Base-by-base conservation (phyloP, 2,888 invertebrate genomes). In the Trissolcus japonicus region DNA sequence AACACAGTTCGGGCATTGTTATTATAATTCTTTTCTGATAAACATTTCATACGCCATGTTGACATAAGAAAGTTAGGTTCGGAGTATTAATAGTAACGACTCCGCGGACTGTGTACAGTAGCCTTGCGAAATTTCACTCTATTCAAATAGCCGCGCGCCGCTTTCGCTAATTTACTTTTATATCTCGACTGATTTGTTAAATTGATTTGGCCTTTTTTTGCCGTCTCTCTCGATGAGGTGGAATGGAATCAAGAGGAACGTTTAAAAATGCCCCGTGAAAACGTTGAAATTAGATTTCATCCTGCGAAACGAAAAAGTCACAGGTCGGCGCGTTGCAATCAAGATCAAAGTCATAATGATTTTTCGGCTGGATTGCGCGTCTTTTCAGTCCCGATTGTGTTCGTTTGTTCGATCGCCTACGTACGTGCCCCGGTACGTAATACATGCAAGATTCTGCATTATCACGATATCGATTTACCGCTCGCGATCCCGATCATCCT, bases 401-500 rank as follows among this genome's bases (percentile, higher is more conserved):
- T 62, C 65, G 62, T 67, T 71, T 35, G 76, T 59, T 62, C 72
- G 61, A 48, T 77, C 69, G 69, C 66, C 61, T 74, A 76, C 78
- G 53, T 69, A 68, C 68, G 65, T 66, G 71, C n/a, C 7, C 7
- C 65, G 19, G 53, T 62, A 76, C 59, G 71, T 35, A 65, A 76
- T 67, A 63, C 62, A 57, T 17, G 61, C 40, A 53, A 53, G 66
- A 69, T 78, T 78, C 53, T 78, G 82, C 80, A 76, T 80, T 82
- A 83, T 83, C 82, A 80, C 77, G 84, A 81, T 83, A 81, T 80
- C 79, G 83, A 84, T 84, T 83, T 82, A 81, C 79, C 79, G 79
- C 80, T 80, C 80, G 80, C 80, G 80, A 81, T 82, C 82, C 74
- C 82, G 76, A 79, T 76, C 80, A 74, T 69, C 69, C 68, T 63